Evolutionary conservation across 2,888 invertebrate genomes (phyloP).

Genomic region (Hipparchia semele): DNA sequence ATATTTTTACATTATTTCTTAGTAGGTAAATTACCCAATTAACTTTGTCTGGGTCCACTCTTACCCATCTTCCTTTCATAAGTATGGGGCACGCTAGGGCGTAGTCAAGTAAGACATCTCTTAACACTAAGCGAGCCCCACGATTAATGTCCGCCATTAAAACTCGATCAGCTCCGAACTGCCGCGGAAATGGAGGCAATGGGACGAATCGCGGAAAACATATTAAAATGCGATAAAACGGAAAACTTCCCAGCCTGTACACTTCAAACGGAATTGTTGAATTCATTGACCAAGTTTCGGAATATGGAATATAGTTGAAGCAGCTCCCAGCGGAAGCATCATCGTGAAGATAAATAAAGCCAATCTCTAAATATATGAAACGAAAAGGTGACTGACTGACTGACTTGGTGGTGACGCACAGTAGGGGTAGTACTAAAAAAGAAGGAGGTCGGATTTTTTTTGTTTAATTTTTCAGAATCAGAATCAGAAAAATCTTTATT

Average conservation of each 20-base stretch:
- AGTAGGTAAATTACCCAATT: too few relatives aligned
- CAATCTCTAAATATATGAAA: background rate
- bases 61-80: too few relatives aligned
- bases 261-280: constrained; percentile 42
- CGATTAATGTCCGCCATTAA: constrained; percentile 37
- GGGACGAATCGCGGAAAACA: constrained; percentile 34
- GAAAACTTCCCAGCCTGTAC: constrained; percentile 42
- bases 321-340: constrained; percentile 15
- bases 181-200: constrained; percentile 34
- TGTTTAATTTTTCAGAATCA: too few relatives aligned
- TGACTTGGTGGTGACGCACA: too few relatives aligned
- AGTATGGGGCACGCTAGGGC: too few relatives aligned
- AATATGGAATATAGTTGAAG: constrained; percentile 7
- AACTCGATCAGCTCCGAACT: constrained; percentile 41
- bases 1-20: too few relatives aligned
- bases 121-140: constrained; percentile 11
- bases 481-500: too few relatives aligned
- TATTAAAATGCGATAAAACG: constrained; percentile 33
- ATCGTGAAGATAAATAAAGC: background rate
- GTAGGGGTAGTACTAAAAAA: too few relatives aligned
- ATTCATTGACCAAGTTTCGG: constrained; percentile 44
- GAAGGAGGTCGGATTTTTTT: too few relatives aligned
- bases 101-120: background rate
- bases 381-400: too few relatives aligned
- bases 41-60: too few relatives aligned